A percentile compares a stretch with the other conserved stretches of the same genome.
Evolutionary conservation across 2,888 invertebrate species (phyloP).

Genomic region (Eupeodes latifasciatus): DNA sequence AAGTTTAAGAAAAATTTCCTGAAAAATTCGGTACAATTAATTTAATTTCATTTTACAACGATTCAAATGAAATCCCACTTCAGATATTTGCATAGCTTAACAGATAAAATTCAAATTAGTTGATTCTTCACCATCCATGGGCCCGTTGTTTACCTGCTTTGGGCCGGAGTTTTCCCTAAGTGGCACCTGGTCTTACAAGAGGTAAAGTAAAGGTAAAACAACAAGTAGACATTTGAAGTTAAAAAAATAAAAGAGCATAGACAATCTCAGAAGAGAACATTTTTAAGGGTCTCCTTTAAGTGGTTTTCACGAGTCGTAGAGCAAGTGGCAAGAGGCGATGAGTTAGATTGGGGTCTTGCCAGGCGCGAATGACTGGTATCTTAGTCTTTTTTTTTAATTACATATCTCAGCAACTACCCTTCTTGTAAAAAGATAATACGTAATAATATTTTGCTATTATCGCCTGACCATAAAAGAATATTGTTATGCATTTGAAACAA

Average conservation of each 20-base stretch:
- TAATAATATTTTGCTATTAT: background rate
- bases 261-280: conserved; percentile 32
- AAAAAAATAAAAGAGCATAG: conserved; percentile 18
- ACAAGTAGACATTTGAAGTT: no score
- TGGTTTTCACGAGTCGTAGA: background rate
- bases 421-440: background rate
- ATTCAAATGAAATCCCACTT: no score
- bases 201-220: background rate
- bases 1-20: no score
- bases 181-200: background rate
- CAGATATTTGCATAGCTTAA: no score
- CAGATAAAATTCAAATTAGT: no score
- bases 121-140: no score
- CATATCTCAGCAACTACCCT: background rate
- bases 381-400: background rate
- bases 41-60: no score
- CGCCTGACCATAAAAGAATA: background rate
- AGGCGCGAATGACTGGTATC: conserved; percentile 15
- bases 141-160: no score
- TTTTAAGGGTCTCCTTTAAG: conserved; percentile 11
- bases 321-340: background rate
- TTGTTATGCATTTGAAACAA: background rate
- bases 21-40: no score
- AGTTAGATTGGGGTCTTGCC: conserved; percentile 30
- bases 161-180: no score